A percentile compares a stretch with the other conserved stretches of the same genome.
phyloP scores from a whole-genome alignment of 2,797 vertebrate species.

The Distichodus sexfasciatus region DNA sequence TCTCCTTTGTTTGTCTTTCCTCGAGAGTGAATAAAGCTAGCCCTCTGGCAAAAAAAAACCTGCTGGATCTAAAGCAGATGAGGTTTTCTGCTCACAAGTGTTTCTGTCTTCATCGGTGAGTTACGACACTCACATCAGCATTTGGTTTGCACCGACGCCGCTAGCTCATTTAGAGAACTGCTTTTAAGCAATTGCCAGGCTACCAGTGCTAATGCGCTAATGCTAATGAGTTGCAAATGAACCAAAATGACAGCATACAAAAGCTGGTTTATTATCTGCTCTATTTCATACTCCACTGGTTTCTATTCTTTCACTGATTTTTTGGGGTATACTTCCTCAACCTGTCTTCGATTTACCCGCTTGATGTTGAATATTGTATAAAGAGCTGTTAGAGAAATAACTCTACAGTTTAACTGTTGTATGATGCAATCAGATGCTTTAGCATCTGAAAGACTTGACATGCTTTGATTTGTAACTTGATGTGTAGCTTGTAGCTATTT shows the following conservation, averaged over 20 bases:
- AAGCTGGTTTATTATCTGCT: neutral
- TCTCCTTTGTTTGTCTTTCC: neutral
- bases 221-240: neutral
- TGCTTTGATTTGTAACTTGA: no score
- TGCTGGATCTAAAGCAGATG: slow-evolving; percentile 13
- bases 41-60: neutral
- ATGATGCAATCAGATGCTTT: no score
- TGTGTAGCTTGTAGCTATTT: no score
- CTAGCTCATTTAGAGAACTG: neutral
- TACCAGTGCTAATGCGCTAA: neutral
- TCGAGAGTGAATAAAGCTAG: slow-evolving; percentile 13
- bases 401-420: no score
- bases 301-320: neutral
- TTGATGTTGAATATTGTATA: no score
- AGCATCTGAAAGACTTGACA: no score
- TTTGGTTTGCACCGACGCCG: neutral
- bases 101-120: slow-evolving; percentile 6
- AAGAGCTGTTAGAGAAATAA: no score
- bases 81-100: neutral
- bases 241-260: neutral
- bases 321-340: no score
- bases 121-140: slow-evolving; percentile 12
- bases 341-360: no score
- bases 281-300: neutral
- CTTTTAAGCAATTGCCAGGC: neutral